Conservation (phyloP, 2,797 vertebrate species). For the Vespertilio murinus region DNA sequence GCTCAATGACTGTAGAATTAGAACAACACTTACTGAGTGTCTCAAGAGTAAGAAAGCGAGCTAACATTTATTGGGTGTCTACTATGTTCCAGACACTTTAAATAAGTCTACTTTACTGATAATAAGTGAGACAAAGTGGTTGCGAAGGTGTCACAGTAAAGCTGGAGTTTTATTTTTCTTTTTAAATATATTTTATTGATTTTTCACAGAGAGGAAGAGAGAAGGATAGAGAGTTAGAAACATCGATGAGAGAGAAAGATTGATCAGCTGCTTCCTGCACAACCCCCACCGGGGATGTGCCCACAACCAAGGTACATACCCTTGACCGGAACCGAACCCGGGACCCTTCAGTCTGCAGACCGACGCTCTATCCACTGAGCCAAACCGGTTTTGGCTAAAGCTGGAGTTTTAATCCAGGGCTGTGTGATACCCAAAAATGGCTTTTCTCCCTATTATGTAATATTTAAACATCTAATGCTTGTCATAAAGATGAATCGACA, state of each 20-base stretch:
- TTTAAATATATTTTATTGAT: no score
- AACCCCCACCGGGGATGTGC: no score
- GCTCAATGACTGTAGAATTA: background rate
- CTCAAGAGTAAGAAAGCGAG: background rate
- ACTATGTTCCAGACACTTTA: background rate
- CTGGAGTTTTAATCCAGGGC: background rate
- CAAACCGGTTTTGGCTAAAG: background rate
- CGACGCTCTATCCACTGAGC: no score
- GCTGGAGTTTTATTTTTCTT: background rate
- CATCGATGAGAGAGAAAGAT: no score
- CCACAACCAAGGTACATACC: no score
- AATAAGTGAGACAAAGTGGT: background rate
- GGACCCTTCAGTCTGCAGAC: no score
- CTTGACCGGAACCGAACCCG: no score
- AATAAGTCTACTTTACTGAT: background rate
- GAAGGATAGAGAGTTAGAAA: no score
- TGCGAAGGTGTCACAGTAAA: background rate
- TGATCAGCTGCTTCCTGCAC: no score
- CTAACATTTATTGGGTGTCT: background rate
- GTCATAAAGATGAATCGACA: background rate
- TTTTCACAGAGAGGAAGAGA: no score
- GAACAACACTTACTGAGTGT: background rate
- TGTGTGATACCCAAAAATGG: background rate
- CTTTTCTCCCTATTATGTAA: background rate
- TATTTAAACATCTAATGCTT: background rate